Percentiles rank a stretch among this genome's conserved stretches.
These are phyloP conservation scores for Enteromius paludinosus DNA, from an alignment of 2,797 vertebrate species.

Conservation along the genomic window DNA sequence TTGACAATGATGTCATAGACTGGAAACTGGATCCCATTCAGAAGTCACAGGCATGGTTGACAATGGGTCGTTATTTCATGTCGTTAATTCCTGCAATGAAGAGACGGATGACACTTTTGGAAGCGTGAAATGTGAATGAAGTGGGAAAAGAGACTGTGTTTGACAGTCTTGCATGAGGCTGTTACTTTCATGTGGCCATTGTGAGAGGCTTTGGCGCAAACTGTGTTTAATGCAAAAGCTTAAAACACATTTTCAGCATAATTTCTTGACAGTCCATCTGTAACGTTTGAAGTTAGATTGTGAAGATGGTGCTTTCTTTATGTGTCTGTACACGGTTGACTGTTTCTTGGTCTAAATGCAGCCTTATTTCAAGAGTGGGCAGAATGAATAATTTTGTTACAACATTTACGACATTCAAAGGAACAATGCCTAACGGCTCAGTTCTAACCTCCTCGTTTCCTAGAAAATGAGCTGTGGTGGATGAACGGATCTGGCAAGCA, in stretches of 20 bases:
- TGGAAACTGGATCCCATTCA: slow-evolving; percentile 50
- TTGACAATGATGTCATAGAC: slow-evolving; percentile 62
- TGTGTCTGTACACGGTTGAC: background rate
- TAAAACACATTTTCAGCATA: background rate
- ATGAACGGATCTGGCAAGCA: slow-evolving; percentile 39
- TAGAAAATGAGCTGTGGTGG: slow-evolving; percentile 32
- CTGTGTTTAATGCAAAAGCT: background rate
- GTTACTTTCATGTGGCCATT: slow-evolving; percentile 36
- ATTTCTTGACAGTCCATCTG: background rate
- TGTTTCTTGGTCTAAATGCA: background rate
- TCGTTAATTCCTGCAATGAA: slow-evolving; percentile 60
- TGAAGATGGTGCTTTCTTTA: background rate
- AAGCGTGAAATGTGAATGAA: slow-evolving; percentile 45
- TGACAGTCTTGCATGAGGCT: slow-evolving; percentile 23
- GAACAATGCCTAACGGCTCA: slow-evolving; percentile 17
- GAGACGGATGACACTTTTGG: slow-evolving; percentile 47
- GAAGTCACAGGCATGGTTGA: slow-evolving; percentile 52
- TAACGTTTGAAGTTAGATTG: slow-evolving; percentile 1
- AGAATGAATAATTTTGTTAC: background rate
- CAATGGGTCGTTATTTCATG: slow-evolving; percentile 60
- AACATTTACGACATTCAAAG: background rate
- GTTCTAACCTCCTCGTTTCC: slow-evolving; percentile 26
- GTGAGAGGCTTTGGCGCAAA: background rate
- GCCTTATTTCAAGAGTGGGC: slow-evolving; percentile 17
- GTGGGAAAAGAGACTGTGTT: slow-evolving; percentile 46